Base-by-base conservation (phyloP, 2,113 vertebrate genomes). In the Oncorhynchus masou region DNA sequence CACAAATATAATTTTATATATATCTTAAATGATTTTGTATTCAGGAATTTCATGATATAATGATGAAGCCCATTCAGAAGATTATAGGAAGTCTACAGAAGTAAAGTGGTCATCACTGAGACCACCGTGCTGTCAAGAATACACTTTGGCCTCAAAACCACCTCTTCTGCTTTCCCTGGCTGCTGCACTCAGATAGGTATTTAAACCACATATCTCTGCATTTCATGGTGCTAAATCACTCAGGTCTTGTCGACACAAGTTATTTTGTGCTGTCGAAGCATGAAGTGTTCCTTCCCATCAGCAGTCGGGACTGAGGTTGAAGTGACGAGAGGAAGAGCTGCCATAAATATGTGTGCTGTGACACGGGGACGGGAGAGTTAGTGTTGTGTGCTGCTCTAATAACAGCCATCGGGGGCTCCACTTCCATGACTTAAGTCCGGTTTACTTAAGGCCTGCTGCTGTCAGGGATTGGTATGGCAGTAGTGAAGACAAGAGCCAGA, bases 151-250 rank as follows among this genome's bases (percentile, higher is more conserved):
- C 16, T 5, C 13, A 20, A 5, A 1, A 8, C 29, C 31, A 20
- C 19, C 31, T 20, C 20, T 68, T 34, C 27, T 6, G 60, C 16
- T 29, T 22, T n/a, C 19, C 64, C 8, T 34, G 5, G 66, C 22
- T 16, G 6, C 12, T 15, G 12, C 51, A 59, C 54, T 62, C 74
- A 51, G 45, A 67, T 70, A 51, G 78, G n/a, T 68, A 74, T 77
- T 74, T 80, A 45, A 75, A 74, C 68, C 69, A 51, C 60, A 19
- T 73, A 71, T 84, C 64, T 62, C 57, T 79, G 24, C 29, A 51
- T 67, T 73, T 72, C 68, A 80, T 80, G 74, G 76, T 78, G 83
- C 68, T 82, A 74, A 79, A 86, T 82, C 76, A 72, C 75, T 70
- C 15, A 45, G 39, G 39, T 45, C 39, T 3, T 45, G 39, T 45